Evolutionary conservation across 1,140 invertebrate genomes (phyloP), one percentile per base, ranked within the genome.

Genomic region (Drosophila sulfurigaster): DNA sequence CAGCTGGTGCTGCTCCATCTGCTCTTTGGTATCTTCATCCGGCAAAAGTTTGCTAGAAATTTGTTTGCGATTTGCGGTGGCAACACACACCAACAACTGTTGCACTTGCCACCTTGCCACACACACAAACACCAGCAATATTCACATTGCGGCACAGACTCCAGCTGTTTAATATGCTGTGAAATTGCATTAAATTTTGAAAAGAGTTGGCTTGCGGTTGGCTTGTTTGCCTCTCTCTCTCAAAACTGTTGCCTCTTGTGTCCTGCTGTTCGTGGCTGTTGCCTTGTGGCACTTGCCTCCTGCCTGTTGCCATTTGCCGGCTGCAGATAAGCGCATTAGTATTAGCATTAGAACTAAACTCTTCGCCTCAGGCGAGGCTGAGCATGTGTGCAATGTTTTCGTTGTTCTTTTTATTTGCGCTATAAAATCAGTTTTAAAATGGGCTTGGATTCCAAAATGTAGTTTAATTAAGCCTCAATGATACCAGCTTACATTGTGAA

Each of bases 181-280:
- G 83, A 85, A 89, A 89, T 89, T 89, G 74, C 85, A 89, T 89
- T 89, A 89, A 81, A 85, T 69, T 85, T 85, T 74, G 65, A 81
- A 81, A 75, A 80, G 85, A 72, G 74, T 81, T 73, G 67, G 20
- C 66, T 79, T 76, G 76, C 25, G 75, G 70, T 67, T 69, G 11
- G 43, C 46, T 69, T 25, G 54, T 25, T 25, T 25, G 20, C 20
- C 20, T 20, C 20, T 25, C 20, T 20, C 35, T 8, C 57, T 75
- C 49, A 43, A 65, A 52, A 49, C 57, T 64, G 48, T 41, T 65
- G 70, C 15, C 52, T 20, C 28, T 1, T 30, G 38, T 38, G 25
- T 28, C 7, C 7, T 30, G 46, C 13, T 25, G 20, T 58, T 78
- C 46, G 25, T 63, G 57, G 25, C 35, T 67, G 45, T 28, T 70